Conservation (phyloP, 2,888 invertebrate genomes). For the Aquatica leii region DNA sequence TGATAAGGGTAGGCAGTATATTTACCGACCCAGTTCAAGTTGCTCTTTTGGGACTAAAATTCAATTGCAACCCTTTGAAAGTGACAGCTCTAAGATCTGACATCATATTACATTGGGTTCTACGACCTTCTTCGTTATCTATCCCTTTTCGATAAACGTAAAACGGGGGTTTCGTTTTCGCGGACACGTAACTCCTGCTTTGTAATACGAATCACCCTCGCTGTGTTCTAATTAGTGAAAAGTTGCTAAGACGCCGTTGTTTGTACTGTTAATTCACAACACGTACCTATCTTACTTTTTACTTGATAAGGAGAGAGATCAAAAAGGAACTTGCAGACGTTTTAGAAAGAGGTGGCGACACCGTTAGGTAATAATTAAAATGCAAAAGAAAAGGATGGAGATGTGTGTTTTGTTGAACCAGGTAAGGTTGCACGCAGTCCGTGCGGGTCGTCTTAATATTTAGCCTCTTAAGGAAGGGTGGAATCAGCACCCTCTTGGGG, state of each 20-base stretch:
- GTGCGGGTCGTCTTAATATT: conserved; percentile 44
- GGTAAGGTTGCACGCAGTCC: conserved; percentile 45
- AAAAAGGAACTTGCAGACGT: conserved; percentile 14
- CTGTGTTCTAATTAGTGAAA: conserved; percentile 45
- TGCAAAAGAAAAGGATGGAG: conserved; percentile 22
- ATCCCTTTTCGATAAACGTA: conserved; percentile 29
- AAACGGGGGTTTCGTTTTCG: conserved; percentile 29
- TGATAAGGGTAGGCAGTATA: conserved; percentile 56
- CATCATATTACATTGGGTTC: conserved; percentile 46
- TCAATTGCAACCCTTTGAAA: conserved; percentile 59
- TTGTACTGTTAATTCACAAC: conserved; percentile 26
- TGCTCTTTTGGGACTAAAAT: conserved; percentile 58
- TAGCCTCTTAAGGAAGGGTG: conserved; percentile 42
- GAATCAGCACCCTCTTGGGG: conserved; percentile 55
- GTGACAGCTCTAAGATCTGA: conserved; percentile 50
- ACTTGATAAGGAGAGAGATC: conserved; percentile 16
- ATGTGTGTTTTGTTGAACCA: conserved; percentile 42
- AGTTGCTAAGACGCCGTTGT: conserved; percentile 41
- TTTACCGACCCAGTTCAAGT: conserved; percentile 54
- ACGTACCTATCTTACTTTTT: conserved; percentile 20
- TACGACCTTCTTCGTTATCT: conserved; percentile 30
- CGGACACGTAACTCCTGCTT: conserved; percentile 36
- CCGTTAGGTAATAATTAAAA: conserved; percentile 27
- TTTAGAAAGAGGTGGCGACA: conserved; percentile 7
- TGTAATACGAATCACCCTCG: conserved; percentile 43